Percentiles rank a stretch among this genome's conserved stretches.
These are phyloP conservation scores for Oscheius myriophilus DNA, from an alignment of 2,888 invertebrate species.

Conservation along the genomic window DNA sequence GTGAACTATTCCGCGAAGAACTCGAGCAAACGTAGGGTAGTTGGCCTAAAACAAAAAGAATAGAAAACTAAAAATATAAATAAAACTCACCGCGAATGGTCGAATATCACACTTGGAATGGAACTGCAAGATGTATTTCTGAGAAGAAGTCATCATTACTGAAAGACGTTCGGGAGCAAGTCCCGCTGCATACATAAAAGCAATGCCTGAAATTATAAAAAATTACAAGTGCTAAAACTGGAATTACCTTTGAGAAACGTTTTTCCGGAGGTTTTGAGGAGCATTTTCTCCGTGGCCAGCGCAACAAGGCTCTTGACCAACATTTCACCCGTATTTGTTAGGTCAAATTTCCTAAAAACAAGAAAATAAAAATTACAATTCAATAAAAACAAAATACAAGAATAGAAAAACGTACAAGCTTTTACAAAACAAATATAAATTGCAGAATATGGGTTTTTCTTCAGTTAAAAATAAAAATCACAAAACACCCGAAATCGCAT, in stretches of 20 bases:
- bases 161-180: slow-evolving; percentile 51
- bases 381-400: too few species aligned
- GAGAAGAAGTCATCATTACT: slow-evolving; percentile 53
- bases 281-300: slow-evolving; percentile 56
- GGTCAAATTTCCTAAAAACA: slow-evolving; percentile 19
- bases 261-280: slow-evolving; percentile 55
- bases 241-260: slow-evolving; percentile 42
- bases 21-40: slow-evolving; percentile 39
- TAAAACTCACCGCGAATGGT: slow-evolving; percentile 48
- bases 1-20: slow-evolving; percentile 49
- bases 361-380: not conserved
- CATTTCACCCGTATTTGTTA: slow-evolving; percentile 35
- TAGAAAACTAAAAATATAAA: not conserved
- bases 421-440: too few species aligned
- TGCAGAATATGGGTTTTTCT: too few species aligned
- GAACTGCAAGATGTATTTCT: slow-evolving; percentile 56
- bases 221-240: not conserved
- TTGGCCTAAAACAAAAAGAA: slow-evolving; percentile 32
- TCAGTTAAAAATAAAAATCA: too few species aligned
- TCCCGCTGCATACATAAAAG: slow-evolving; percentile 55
- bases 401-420: too few species aligned
- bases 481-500: too few species aligned
- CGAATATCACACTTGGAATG: slow-evolving; percentile 59
- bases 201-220: slow-evolving; percentile 35
- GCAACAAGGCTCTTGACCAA: slow-evolving; percentile 59